Conservation (phyloP, 1,140 invertebrate species). For the Zaprionus ghesquierei region DNA sequence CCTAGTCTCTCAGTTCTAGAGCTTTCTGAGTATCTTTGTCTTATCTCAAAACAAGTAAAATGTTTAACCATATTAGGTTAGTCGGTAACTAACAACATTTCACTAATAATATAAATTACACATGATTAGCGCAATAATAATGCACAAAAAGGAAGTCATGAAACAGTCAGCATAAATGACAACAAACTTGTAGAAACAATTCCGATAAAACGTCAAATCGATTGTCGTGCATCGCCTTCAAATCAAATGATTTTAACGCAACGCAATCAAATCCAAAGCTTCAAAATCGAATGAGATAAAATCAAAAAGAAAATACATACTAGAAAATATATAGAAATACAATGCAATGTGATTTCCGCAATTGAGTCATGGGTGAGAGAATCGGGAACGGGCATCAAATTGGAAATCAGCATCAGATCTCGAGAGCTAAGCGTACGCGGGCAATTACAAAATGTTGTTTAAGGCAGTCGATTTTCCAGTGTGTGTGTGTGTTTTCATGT, state of each 20-base stretch:
- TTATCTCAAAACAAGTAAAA: constrained; percentile 5
- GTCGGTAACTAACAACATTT: constrained; percentile 13
- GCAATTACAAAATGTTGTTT: constrained; percentile 33
- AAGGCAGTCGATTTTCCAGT: constrained; percentile 34
- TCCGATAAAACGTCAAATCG: background rate
- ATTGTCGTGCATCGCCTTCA: background rate
- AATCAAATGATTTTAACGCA: constrained; percentile 18
- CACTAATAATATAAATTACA: constrained; percentile 25
- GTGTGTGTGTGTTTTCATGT: too few species aligned
- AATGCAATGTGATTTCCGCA: constrained; percentile 23
- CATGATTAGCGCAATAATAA: constrained; percentile 27
- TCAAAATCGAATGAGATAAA: constrained; percentile 20
- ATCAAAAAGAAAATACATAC: constrained; percentile 3
- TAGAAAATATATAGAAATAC: background rate
- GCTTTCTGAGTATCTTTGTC: too few species aligned
- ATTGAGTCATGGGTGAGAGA: constrained; percentile 11
- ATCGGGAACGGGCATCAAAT: background rate
- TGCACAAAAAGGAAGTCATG: constrained; percentile 30
- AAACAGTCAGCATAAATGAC: constrained; percentile 1
- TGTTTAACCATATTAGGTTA: constrained; percentile 23
- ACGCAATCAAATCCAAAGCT: constrained; percentile 20
- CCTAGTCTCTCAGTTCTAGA: too few species aligned
- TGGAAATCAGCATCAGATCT: background rate
- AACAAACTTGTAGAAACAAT: background rate
- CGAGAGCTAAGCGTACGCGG: background rate